These are phyloP conservation scores for Palythoa caribaeorum DNA, from an alignment of 92 coral and sea anemone genomes.

Conservation along the genomic window DNA sequence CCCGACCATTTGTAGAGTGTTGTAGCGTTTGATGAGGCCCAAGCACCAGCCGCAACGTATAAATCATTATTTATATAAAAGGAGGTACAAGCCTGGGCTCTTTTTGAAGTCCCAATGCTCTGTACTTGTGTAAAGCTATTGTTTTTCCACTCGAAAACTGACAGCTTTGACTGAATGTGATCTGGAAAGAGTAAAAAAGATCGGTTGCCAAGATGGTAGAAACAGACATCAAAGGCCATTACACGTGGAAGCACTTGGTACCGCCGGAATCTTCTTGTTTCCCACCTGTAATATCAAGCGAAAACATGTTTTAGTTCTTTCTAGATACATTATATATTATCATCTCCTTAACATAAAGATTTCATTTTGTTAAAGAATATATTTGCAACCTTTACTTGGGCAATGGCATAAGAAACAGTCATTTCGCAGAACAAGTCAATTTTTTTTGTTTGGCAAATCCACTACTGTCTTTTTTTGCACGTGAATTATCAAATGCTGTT, in stretches of 20 bases:
- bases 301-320: neutral
- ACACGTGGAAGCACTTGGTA: slow-evolving; percentile 21
- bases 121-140: slow-evolving; percentile 32
- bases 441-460: too few species aligned
- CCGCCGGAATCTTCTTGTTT: neutral
- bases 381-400: neutral
- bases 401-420: neutral
- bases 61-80: slow-evolving; percentile 10
- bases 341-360: neutral
- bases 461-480: too few species aligned
- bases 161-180: slow-evolving; percentile 15
- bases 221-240: slow-evolving; percentile 9
- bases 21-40: slow-evolving; percentile 23
- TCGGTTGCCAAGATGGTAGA: neutral
- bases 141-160: slow-evolving; percentile 28
- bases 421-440: too few species aligned
- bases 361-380: too few species aligned
- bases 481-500: too few species aligned
- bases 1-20: slow-evolving; percentile 46
- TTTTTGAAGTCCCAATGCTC: neutral
- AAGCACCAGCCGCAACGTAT: slow-evolving; percentile 14
- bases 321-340: too few species aligned
- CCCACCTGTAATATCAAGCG: slow-evolving; percentile 11
- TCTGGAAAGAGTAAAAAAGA: slow-evolving; percentile 30
- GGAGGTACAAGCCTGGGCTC: slow-evolving; percentile 24